Evolutionary conservation across 53 echinoderm and acorn worm species (phyloP).

Genomic region (Holothuria scabra): DNA sequence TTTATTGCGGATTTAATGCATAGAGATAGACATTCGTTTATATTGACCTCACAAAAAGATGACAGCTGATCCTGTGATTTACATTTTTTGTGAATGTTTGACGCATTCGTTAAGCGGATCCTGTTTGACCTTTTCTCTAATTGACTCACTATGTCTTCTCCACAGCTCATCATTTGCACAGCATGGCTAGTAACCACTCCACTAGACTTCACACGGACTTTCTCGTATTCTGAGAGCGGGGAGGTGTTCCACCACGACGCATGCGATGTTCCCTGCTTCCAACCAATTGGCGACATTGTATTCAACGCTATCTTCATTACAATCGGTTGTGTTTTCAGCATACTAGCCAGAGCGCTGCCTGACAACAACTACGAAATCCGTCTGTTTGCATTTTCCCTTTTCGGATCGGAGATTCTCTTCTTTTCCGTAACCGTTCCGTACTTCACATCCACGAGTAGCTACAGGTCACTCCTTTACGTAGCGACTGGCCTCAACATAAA

Average conservation of each 20-base stretch:
- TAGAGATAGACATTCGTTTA: no score
- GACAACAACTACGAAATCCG: slow-evolving; percentile 92
- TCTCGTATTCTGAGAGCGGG: slow-evolving; percentile 42
- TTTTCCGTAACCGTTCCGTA: slow-evolving; percentile 61
- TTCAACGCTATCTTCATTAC: slow-evolving; percentile 70
- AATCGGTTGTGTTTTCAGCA: slow-evolving; percentile 67
- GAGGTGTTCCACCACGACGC: slow-evolving; percentile 55
- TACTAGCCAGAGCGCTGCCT: slow-evolving; percentile 79
- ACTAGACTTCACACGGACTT: slow-evolving; percentile 25
- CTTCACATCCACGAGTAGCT: slow-evolving; percentile 42
- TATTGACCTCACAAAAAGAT: no score
- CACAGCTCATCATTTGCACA: slow-evolving; percentile 57
- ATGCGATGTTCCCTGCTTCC: slow-evolving; percentile 62
- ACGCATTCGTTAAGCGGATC: no score
- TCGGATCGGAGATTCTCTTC: slow-evolving; percentile 60
- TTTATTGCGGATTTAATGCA: no score
- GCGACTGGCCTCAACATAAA: slow-evolving; percentile 60
- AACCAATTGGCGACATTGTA: slow-evolving; percentile 67
- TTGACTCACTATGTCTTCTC: not conserved
- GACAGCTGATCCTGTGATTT: no score
- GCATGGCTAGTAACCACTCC: slow-evolving; percentile 71
- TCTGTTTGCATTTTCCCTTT: slow-evolving; percentile 71
- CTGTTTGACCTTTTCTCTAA: no score
- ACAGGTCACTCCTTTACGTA: slow-evolving; percentile 57
- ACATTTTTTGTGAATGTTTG: no score